Conservation (phyloP, 2,888 invertebrate genomes). For the Machimus rusticus region DNA sequence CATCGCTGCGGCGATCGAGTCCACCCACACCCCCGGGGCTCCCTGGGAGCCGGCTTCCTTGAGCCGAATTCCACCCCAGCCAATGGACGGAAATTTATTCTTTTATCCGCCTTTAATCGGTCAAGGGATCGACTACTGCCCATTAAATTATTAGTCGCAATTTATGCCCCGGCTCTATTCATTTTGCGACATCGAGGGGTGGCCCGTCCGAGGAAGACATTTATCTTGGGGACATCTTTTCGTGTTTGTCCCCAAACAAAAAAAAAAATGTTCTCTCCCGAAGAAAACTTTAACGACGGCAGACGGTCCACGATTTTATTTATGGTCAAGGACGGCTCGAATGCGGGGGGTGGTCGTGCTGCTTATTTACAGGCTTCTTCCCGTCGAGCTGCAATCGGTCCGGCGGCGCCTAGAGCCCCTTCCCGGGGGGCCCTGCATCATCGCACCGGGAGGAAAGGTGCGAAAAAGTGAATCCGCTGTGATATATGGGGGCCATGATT, state of each 20-base stretch:
- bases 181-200: conserved; percentile 17
- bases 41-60: not conserved
- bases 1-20: not conserved
- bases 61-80: not conserved
- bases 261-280: not conserved
- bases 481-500: conserved; percentile 39
- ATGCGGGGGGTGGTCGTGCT: not conserved
- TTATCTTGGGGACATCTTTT: conserved; percentile 38
- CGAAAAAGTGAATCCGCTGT: conserved; percentile 24
- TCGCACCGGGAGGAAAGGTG: conserved; percentile 19
- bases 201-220: conserved; percentile 27
- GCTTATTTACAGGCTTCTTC: conserved; percentile 21
- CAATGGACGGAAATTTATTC: conserved; percentile 33
- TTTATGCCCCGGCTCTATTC: conserved; percentile 34
- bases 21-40: not conserved
- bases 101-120: conserved; percentile 44
- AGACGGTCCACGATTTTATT: conserved; percentile 14
- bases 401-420: not conserved
- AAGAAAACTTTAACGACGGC: conserved; percentile 40
- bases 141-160: conserved; percentile 46
- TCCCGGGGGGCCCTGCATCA: not conserved
- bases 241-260: conserved; percentile 4
- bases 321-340: not conserved
- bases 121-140: conserved; percentile 44
- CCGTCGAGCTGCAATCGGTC: not conserved